phyloP scores from a whole-genome alignment of 2,888 invertebrate genomes.

The Parnassius glacialis region DNA sequence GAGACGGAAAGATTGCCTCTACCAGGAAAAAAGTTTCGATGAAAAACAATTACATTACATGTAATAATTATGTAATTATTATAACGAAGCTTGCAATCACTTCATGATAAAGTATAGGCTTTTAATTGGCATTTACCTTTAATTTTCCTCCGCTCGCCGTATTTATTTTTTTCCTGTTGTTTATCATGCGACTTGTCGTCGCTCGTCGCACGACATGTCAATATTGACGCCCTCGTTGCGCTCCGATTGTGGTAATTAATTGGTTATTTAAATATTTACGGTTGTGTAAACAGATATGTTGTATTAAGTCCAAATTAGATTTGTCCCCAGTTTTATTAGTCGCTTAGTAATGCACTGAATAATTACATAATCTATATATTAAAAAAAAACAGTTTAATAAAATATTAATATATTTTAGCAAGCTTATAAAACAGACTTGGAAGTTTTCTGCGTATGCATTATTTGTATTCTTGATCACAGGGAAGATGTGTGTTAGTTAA shows the following conservation, averaged over 20 bases:
- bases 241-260: slow-evolving; percentile 20
- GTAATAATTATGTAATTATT: too few relatives aligned
- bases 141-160: slow-evolving; percentile 8
- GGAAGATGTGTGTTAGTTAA: too few relatives aligned
- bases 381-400: too few relatives aligned
- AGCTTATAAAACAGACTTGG: neutral
- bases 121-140: slow-evolving; percentile 10
- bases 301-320: neutral
- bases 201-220: slow-evolving; percentile 8
- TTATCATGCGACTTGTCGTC: slow-evolving; percentile 1
- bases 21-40: too few relatives aligned
- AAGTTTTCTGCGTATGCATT: too few relatives aligned
- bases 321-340: neutral
- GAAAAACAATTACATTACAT: too few relatives aligned
- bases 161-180: slow-evolving; percentile 20
- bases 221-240: slow-evolving; percentile 18
- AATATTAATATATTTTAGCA: neutral
- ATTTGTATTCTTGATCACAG: too few relatives aligned
- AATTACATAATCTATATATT: too few relatives aligned
- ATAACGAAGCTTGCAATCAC: neutral
- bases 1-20: too few relatives aligned
- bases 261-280: neutral
- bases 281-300: neutral
- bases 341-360: too few relatives aligned
- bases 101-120: slow-evolving; percentile 2